Evolutionary conservation across 2,888 invertebrate genomes (phyloP).

Genomic region (Watsonalla binaria): DNA sequence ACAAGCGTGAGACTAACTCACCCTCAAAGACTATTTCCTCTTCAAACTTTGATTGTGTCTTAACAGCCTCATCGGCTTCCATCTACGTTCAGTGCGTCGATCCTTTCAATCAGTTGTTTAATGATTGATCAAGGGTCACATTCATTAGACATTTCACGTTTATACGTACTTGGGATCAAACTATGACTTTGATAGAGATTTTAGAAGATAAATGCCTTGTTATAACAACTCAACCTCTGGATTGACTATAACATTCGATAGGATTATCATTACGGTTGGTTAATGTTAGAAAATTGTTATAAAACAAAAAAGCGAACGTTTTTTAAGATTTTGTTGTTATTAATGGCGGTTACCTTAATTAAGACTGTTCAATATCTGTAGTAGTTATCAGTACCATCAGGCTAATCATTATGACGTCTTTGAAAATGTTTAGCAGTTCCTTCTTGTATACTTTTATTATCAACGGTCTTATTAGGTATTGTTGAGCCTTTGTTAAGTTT

Average conservation of each 20-base stretch:
- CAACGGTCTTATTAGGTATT: conserved; percentile 39
- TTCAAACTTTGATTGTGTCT: conserved; percentile 32
- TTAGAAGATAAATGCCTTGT: conserved; percentile 23
- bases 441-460: conserved; percentile 30
- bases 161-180: conserved; percentile 69
- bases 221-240: conserved; percentile 19
- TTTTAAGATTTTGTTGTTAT: background rate
- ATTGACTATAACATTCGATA: conserved; percentile 26
- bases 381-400: conserved; percentile 35
- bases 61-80: conserved; percentile 24
- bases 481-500: conserved; percentile 50
- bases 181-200: conserved; percentile 43
- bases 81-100: conserved; percentile 30
- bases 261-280: conserved; percentile 4
- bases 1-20: conserved; percentile 76
- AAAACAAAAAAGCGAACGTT: background rate
- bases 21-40: conserved; percentile 21
- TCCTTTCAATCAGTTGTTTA: conserved; percentile 26
- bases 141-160: conserved; percentile 43
- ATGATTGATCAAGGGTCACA: conserved; percentile 30
- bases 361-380: conserved; percentile 47
- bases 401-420: conserved; percentile 18
- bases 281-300: conserved; percentile 3
- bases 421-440: conserved; percentile 26
- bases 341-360: conserved; percentile 33